Evolutionary conservation across 2,888 invertebrate genomes (phyloP), one percentile per base, ranked within the genome.

Genomic region (Melitaea athalia): DNA sequence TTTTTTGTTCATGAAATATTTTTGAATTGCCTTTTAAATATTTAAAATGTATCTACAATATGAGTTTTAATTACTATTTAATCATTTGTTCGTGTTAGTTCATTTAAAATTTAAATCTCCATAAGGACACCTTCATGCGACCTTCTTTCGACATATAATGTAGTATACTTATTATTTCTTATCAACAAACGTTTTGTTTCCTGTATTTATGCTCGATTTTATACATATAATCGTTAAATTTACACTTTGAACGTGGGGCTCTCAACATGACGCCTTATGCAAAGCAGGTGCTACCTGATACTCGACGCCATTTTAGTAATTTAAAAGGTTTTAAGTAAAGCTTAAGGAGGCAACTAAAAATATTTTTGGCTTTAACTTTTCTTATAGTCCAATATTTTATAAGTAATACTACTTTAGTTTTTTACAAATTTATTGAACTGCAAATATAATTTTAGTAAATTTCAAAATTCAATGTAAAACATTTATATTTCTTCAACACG

Each of bases 201-300:
- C 77, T 78, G 78, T 82, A 80, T 86, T 87, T 88, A 87, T 87
- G 83, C 82, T 84, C 82, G 88, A 82, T 87, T 88, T 86, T 87
- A 88, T 89, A 82, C 81, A 86, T 85, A 87, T 88, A 88, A 91
- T 90, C 89, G 89, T 88, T 85, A 90, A 89, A 89, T 90, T 88
- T 90, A 88, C 89, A 88, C 89, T 87, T 88, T 85, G 84, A 86
- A 86, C 85, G 85, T 86, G 84, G 86, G 84, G 88, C 85, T 87
- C 88, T 83, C 88, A 82, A 83, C 89, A 88, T 90, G 88, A 90
- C 87, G 87, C 89, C 89, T 91, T 92, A 92, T 92, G 92, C 92
- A 91, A 92, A 93, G 86, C 92, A 93, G 92, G 91, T 92, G 92
- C 90, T 88, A 91, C 89, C 87, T 87, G 92, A 91, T 91, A 91